These are phyloP conservation scores for Rhagoletis pomonella DNA, from an alignment of 1,140 invertebrate genomes.

Conservation along the genomic window DNA sequence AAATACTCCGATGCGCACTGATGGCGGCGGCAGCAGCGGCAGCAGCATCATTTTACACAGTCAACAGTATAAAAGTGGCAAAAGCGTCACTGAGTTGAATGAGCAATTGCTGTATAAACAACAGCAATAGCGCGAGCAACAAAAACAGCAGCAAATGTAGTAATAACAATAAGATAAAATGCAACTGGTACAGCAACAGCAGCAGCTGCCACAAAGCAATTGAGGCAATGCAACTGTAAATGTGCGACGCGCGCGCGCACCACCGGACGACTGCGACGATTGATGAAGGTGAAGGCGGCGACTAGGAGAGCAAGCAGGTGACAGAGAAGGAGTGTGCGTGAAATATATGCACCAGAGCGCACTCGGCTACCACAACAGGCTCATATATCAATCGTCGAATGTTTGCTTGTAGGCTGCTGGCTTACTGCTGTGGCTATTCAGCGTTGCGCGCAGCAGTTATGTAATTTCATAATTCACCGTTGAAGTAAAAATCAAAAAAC, in stretches of 20 bases:
- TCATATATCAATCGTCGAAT: constrained; percentile 36
- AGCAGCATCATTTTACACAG: not conserved
- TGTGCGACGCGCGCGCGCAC: not conserved
- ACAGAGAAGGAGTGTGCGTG: not conserved
- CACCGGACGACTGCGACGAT: not conserved
- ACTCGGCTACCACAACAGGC: not conserved
- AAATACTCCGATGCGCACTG: not conserved
- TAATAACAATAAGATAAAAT: constrained; percentile 12
- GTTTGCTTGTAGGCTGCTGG: constrained; percentile 1
- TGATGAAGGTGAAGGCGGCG: too few species aligned
- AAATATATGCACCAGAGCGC: not conserved
- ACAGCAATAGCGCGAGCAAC: not conserved
- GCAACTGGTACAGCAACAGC: constrained; percentile 41
- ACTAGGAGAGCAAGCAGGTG: not conserved
- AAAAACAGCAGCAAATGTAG: not conserved
- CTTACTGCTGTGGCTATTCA: not conserved
- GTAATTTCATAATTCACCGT: constrained; percentile 54
- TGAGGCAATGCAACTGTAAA: not conserved
- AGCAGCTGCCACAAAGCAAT: not conserved
- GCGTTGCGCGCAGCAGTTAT: constrained; percentile 27
- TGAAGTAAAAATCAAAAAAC: not conserved
- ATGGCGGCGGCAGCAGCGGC: too few species aligned
- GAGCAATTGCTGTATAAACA: constrained; percentile 37
- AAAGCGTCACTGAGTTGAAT: constrained; percentile 47
- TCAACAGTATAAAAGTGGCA: constrained; percentile 5